Conservation (phyloP, 2,888 invertebrate genomes). For the Eudasyphora cyanicolor region DNA sequence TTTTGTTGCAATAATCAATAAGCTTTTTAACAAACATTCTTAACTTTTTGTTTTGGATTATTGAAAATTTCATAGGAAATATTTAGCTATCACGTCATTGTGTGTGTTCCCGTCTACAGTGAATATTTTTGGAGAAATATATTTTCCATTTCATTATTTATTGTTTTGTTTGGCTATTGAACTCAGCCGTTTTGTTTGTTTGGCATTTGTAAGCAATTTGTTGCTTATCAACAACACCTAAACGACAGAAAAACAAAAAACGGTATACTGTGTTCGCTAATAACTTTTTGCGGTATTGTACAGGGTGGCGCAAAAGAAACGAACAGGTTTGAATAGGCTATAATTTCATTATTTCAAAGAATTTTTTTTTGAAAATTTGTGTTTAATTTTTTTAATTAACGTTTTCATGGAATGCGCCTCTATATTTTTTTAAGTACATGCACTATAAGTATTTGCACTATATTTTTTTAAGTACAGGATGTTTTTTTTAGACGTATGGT, state of each 20-base stretch:
- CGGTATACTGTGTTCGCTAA: neutral
- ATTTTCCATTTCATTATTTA: slow-evolving; percentile 23
- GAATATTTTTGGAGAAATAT: neutral
- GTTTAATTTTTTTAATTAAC: no score
- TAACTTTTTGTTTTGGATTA: slow-evolving; percentile 4
- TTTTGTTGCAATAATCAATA: neutral
- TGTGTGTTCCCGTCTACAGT: neutral
- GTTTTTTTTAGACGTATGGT: no score
- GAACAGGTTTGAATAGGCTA: no score
- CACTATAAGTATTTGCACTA: no score
- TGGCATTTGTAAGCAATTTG: slow-evolving; percentile 61
- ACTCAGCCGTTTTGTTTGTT: neutral
- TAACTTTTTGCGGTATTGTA: neutral
- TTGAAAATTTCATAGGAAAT: slow-evolving; percentile 29
- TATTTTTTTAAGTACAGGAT: no score
- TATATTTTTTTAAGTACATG: no score
- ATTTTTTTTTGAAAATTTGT: no score
- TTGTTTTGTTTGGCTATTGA: neutral
- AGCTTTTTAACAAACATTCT: neutral
- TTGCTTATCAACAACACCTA: slow-evolving; percentile 61
- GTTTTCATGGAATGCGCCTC: no score
- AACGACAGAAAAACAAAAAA: slow-evolving; percentile 41
- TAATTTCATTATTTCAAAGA: no score
- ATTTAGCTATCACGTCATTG: slow-evolving; percentile 37
- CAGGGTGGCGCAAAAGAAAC: no score